phyloP scores from a whole-genome alignment of 2,888 invertebrate species.

The Habroteleia sp. region DNA sequence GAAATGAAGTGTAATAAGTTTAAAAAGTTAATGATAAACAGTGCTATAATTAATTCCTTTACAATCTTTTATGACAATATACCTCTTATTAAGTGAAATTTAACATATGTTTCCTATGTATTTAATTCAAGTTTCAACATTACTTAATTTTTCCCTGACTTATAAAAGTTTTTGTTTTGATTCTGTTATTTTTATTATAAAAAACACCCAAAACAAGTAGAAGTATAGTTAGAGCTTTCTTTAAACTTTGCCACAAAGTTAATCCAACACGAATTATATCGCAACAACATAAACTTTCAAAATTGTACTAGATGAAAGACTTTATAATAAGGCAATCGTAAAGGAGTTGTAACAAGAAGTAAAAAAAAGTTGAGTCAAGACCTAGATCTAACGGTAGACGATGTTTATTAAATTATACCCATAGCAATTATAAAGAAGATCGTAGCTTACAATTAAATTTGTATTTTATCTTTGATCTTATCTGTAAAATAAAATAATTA shows the following conservation, averaged over 20 bases:
- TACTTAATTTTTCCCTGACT: too few species aligned
- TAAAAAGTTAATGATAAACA: too few species aligned
- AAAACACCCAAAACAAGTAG: constrained; percentile 18
- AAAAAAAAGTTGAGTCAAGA: constrained; percentile 20
- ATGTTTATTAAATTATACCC: constrained; percentile 33
- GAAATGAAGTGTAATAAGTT: too few species aligned
- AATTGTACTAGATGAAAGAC: constrained; percentile 57
- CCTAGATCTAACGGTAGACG: constrained; percentile 13
- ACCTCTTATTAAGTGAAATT: too few species aligned
- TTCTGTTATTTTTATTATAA: too few species aligned
- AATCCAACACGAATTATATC: constrained; percentile 33
- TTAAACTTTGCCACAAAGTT: constrained; percentile 32
- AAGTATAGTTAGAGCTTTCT: constrained; percentile 26
- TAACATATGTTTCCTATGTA: too few species aligned
- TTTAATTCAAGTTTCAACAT: too few species aligned
- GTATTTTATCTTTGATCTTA: too few species aligned
- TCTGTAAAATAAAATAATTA: too few species aligned
- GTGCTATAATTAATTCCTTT: too few species aligned
- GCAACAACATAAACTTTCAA: constrained; percentile 58
- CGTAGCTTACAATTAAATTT: neutral
- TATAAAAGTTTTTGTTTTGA: too few species aligned
- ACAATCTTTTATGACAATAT: too few species aligned
- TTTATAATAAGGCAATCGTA: constrained; percentile 42
- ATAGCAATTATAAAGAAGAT: constrained; percentile 18
- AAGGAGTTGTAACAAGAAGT: constrained; percentile 23